phyloP scores from a whole-genome alignment of 2,797 vertebrate species.

The Cossypha niveicapilla region DNA sequence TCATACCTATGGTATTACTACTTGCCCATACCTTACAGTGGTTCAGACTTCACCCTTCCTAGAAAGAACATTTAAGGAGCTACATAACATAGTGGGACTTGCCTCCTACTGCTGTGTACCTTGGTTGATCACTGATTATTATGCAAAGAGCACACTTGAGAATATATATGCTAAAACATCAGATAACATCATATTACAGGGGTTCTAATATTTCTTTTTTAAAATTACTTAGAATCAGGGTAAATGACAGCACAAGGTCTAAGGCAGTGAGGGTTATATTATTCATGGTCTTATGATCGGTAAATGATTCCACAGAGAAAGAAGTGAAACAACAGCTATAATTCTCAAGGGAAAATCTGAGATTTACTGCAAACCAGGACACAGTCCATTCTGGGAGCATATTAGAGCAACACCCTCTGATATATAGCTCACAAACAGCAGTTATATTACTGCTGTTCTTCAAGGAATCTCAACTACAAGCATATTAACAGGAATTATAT shows the following conservation, averaged over 20 bases:
- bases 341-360: background rate
- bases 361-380: background rate
- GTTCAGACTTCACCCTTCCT: background rate
- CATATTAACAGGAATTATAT: background rate
- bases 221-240: background rate
- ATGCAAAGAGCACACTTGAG: background rate
- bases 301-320: background rate
- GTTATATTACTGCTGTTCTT: background rate
- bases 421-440: background rate
- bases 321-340: background rate
- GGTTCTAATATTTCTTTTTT: background rate
- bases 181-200: background rate
- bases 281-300: background rate
- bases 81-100: background rate
- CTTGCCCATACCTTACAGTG: background rate
- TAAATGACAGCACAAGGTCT: background rate
- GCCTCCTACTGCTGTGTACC: background rate
- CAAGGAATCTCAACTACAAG: background rate
- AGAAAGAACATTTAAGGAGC: background rate
- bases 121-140: background rate
- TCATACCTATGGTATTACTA: background rate
- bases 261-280: background rate
- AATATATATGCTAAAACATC: background rate
- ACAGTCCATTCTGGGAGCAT: background rate
- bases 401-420: background rate